Evolutionary conservation across 64 coral and sea anemone genomes (phyloP), one percentile per base, ranked within the genome.

Genomic region (Catalaphyllia jardinei): DNA sequence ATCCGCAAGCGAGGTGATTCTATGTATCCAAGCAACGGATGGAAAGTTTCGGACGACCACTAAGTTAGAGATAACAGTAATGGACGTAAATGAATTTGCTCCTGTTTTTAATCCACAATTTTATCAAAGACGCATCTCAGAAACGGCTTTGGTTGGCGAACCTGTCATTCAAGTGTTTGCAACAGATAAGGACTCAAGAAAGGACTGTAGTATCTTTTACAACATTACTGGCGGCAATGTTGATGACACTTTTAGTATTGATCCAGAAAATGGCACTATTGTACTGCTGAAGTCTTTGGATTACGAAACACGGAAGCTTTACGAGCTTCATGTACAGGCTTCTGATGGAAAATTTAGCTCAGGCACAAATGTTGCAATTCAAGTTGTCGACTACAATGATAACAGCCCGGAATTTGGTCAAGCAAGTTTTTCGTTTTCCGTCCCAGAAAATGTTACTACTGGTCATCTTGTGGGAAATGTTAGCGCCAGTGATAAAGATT

Each of bases 21-120:
- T 84, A 42, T 20, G 12, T 28, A 52, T 84, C 61, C 81, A 84
- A 67, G 81, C 63, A 67, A 84, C 81, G 19, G 81, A 84, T 84
- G 81, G 81, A 71, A 50, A 69, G 63, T 84, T 84, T 71, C 16
- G 20, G n/a, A 24, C 29, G 35, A 65, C 18, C 59, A 82, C 18
- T 16, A 65, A 17, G 8, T 31, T 82, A 29, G 14, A 46, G 1
- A 64, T 82, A n/a, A 42, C 65, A 76, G 39, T 76, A 76, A 35
- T 76, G 38, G 74, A 76, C 17, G 74, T 76, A 38, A 76, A 76
- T 38, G 74, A 76, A 76, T 76, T 76, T 49, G 13, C 33, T 22
- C 74, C 74, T 3, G 33, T 76, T 42, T 76, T 76, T 50, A 10
- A 42, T 76, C 33, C 6, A 50, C 74, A 42, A 49, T 46, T 19